A percentile compares a stretch with the other conserved stretches of the same genome.
phyloP scores from a whole-genome alignment of 2,113 vertebrate genomes.

The Paratilapia polleni region DNA sequence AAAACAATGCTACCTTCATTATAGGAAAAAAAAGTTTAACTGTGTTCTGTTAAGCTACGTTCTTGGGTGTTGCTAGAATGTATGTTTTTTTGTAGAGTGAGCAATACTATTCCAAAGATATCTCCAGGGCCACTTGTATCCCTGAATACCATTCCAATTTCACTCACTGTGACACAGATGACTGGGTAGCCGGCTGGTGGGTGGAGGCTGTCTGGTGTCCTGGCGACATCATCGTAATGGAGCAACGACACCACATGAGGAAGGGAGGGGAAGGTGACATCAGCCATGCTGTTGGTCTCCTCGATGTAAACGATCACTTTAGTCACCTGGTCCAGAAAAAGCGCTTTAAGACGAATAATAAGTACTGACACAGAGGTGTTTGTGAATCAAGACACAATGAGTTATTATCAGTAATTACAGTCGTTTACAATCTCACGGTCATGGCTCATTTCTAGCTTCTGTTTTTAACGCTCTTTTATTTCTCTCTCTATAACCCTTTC shows the following conservation, averaged over 20 bases:
- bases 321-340: conserved; percentile 76
- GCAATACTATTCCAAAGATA: background rate
- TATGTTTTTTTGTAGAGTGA: background rate
- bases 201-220: conserved; percentile 73
- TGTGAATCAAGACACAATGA: background rate
- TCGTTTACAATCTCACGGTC: background rate
- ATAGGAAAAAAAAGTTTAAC: background rate
- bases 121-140: background rate
- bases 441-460: background rate
- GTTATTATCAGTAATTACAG: background rate
- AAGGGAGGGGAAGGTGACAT: conserved; percentile 93
- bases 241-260: conserved; percentile 90
- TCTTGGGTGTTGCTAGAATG: background rate
- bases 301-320: conserved; percentile 95
- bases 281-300: conserved; percentile 91
- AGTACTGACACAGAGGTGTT: background rate
- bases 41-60: background rate
- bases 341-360: conserved; percentile 5
- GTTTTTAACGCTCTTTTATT: background rate
- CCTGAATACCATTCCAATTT: background rate
- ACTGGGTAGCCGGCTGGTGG: conserved; percentile 91
- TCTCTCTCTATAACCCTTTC: background rate
- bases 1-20: background rate
- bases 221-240: conserved; percentile 84
- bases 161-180: conserved; percentile 92